Evolutionary conservation across 2,797 vertebrate genomes (phyloP).

Genomic region (Coilia nasus): DNA sequence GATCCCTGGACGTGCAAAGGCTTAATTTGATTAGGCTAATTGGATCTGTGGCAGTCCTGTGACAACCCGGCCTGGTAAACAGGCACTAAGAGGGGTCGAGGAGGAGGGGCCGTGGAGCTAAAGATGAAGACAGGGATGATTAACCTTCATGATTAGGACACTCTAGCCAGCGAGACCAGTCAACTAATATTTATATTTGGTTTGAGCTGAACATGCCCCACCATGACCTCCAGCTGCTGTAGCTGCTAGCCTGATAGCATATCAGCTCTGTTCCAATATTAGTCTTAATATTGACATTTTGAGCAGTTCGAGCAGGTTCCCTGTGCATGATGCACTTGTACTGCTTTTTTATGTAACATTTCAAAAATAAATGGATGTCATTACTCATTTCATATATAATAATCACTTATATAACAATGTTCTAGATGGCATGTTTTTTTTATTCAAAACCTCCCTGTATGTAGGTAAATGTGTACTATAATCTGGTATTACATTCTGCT

Average conservation of each 20-base stretch:
- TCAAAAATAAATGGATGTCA: neutral
- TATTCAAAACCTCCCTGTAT: neutral
- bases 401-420: neutral
- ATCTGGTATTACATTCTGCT: conserved; percentile 10
- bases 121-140: conserved; percentile 11
- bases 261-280: conserved; percentile 5
- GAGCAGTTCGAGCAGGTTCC: neutral
- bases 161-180: neutral
- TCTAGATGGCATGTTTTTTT: neutral
- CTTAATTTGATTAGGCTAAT: conserved; percentile 21
- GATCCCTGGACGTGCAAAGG: conserved; percentile 2
- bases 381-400: conserved; percentile 11
- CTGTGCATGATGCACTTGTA: neutral
- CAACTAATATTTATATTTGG: conserved; percentile 23
- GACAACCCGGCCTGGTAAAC: conserved; percentile 2
- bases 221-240: neutral
- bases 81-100: neutral
- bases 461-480: neutral
- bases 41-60: conserved; percentile 25
- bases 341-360: neutral
- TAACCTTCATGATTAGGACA: conserved; percentile 22
- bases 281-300: neutral
- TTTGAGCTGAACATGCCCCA: conserved; percentile 11
- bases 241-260: neutral
- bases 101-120: neutral